phyloP scores from a whole-genome alignment of 2,113 vertebrate species.

The Centropristis striata region DNA sequence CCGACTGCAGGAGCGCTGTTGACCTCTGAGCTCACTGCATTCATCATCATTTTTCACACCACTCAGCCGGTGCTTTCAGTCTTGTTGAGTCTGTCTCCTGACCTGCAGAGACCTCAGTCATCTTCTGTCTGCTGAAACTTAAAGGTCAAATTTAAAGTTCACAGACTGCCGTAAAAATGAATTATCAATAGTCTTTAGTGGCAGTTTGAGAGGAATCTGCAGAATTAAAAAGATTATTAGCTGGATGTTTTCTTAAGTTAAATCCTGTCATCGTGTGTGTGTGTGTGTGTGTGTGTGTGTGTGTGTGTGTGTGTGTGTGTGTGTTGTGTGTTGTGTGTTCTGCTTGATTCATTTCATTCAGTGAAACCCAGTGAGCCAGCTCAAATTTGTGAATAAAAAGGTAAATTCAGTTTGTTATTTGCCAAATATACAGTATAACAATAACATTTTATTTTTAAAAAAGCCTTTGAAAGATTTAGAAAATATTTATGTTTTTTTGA shows the following conservation, averaged over 20 bases:
- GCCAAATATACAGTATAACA: too few relatives aligned
- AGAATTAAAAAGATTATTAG: not conserved
- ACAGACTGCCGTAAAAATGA: not conserved
- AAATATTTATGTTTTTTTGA: too few relatives aligned
- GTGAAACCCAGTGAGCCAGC: too few relatives aligned
- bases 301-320: too few relatives aligned
- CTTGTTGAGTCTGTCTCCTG: not conserved
- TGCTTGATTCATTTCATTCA: too few relatives aligned
- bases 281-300: not conserved
- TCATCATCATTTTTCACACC: not conserved
- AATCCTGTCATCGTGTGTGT: not conserved
- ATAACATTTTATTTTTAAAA: too few relatives aligned
- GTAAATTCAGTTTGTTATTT: too few relatives aligned
- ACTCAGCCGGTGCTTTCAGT: not conserved
- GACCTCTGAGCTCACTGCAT: slow-evolving; percentile 2
- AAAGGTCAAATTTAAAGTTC: slow-evolving; percentile 28
- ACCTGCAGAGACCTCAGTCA: not conserved
- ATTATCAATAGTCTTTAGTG: not conserved
- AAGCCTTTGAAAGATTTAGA: too few relatives aligned
- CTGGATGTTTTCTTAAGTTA: not conserved
- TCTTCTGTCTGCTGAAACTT: not conserved
- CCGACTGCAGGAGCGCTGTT: not conserved
- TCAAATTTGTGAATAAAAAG: too few relatives aligned
- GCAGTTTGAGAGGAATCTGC: not conserved
- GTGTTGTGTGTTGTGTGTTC: too few relatives aligned